Conservation (phyloP, 1,140 invertebrate species). For the Sarcophaga peregrina region DNA sequence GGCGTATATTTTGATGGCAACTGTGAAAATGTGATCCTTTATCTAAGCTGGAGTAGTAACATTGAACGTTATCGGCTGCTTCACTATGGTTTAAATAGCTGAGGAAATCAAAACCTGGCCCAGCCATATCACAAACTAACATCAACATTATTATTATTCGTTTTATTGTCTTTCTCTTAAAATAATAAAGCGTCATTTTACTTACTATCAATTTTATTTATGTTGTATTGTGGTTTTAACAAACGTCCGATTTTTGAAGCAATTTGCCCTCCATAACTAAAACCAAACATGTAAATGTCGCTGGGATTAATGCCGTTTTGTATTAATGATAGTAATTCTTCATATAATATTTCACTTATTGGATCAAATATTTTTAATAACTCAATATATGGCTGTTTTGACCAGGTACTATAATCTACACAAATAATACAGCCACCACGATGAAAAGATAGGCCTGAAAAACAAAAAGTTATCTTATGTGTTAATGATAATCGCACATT, state of each 20-base stretch:
- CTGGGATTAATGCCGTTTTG: slow-evolving; percentile 55
- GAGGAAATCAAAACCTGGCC: slow-evolving; percentile 62
- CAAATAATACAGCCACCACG: slow-evolving; percentile 63
- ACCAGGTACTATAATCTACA: slow-evolving; percentile 59
- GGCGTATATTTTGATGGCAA: slow-evolving; percentile 62
- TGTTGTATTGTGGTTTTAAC: slow-evolving; percentile 44
- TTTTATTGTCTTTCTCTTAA: background rate
- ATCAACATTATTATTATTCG: too few relatives aligned
- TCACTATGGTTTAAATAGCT: slow-evolving; percentile 52
- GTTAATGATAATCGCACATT: background rate
- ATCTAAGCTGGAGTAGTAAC: slow-evolving; percentile 61
- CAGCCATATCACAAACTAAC: slow-evolving; percentile 64
- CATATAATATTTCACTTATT: slow-evolving; percentile 52
- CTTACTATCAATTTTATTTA: slow-evolving; percentile 56
- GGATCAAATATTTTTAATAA: slow-evolving; percentile 55
- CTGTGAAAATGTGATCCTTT: slow-evolving; percentile 60
- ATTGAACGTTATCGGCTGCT: slow-evolving; percentile 60
- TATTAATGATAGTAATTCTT: slow-evolving; percentile 51
- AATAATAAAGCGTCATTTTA: background rate
- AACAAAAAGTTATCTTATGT: background rate
- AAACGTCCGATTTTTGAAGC: slow-evolving; percentile 57
- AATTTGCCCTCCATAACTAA: slow-evolving; percentile 62
- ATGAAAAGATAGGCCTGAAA: slow-evolving; percentile 58
- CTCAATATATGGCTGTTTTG: slow-evolving; percentile 57
- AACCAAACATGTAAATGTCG: slow-evolving; percentile 61